Evolutionary conservation across 2,888 invertebrate genomes (phyloP), one percentile per base, ranked within the genome.

Genomic region (Deroplatys truncata): DNA sequence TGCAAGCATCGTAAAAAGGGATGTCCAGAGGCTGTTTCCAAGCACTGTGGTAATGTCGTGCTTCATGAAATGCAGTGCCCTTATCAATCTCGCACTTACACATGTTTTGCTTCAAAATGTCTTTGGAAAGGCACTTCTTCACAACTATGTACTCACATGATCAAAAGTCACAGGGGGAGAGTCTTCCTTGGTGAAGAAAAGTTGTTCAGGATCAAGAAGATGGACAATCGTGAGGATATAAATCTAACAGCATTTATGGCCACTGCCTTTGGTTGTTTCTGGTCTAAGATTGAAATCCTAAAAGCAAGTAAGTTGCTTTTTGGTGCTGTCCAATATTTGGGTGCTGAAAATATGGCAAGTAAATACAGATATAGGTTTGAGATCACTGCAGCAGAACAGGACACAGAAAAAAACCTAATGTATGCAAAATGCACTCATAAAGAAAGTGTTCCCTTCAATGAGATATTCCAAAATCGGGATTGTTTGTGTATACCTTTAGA

Each of bases 131-230:
- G 86, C 16, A 10, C 28, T 8, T 29, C 20, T 28, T 25, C 9
- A 7, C n/a, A 56, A 8, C 9, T 86, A 25, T 13, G 56, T 13
- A 31, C 0, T 4, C 86, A 86, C 82, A 82, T 86, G 86, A 72
- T 29, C 3, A 20, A 28, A 13, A 7, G 20, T 29, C 86, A 86
- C 82, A 72, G 10, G 2, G 86, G 82, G 28, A 13, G 86, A 82
- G 72, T 86, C 13, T 56, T 86, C 72, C 0, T 31, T 28, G 56
- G 72, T 7, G 29, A 28, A 28, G 86, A 86, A 31, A 86, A 82
- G 28, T 56, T 86, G n/a, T 86, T 86, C 86, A 86, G 82, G 28
- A 82, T 86, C 28, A 86, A 72, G 86, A 86, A 86, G 15, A 72
- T 86, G 28, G 82, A 72, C 1, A 86, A 72, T 9, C 86, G 82